Conservation (phyloP, 1,140 invertebrate species). For the Drosophila persimilis region DNA sequence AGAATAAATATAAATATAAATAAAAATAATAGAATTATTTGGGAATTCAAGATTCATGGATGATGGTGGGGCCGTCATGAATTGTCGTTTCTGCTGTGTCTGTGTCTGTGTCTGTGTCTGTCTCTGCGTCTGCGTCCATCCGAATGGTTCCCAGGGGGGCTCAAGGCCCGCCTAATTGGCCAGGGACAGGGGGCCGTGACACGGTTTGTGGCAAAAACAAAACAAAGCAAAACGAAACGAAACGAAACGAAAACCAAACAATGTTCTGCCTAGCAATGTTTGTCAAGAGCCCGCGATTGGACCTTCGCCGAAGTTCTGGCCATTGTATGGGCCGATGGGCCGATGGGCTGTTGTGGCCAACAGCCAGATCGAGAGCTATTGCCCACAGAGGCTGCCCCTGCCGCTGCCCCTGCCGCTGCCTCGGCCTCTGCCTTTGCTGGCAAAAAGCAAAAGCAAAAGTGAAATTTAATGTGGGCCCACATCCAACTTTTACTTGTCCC, state of each 20-base stretch:
- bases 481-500: constrained; percentile 51
- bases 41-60: constrained; percentile 6
- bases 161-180: constrained; percentile 47
- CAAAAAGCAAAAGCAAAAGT: constrained; percentile 65
- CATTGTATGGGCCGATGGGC: neutral
- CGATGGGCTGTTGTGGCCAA: neutral
- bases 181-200: constrained; percentile 27
- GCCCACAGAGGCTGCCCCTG: no score
- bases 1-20: neutral
- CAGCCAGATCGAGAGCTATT: neutral
- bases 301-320: constrained; percentile 35
- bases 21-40: constrained; percentile 15
- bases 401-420: no score
- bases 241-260: neutral
- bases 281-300: constrained; percentile 21
- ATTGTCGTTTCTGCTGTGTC: neutral
- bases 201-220: constrained; percentile 24
- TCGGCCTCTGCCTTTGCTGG: neutral
- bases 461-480: constrained; percentile 57
- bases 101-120: neutral
- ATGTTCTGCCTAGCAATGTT: constrained; percentile 34
- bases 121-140: constrained; percentile 4
- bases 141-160: constrained; percentile 34
- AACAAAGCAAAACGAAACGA: neutral
- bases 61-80: constrained; percentile 5